These are phyloP conservation scores for Megalurothrips usitatus DNA, from an alignment of 2,888 invertebrate species.

Conservation along the genomic window DNA sequence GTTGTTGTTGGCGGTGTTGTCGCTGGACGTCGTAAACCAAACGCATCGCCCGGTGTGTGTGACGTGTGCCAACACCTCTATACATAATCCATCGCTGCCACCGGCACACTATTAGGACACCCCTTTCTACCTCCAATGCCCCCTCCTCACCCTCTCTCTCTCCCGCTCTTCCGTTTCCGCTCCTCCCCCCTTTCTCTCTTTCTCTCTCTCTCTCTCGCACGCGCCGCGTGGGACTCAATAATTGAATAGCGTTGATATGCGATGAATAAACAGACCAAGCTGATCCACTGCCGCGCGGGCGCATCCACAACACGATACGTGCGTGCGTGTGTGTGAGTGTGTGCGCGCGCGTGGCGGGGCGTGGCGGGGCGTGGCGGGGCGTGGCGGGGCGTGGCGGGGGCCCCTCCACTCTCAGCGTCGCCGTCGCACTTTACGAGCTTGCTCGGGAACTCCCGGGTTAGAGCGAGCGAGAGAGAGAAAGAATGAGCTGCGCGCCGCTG, in stretches of 20 bases:
- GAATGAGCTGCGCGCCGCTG: too few relatives aligned
- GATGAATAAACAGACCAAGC: constrained; percentile 2
- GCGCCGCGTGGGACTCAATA: constrained; percentile 15
- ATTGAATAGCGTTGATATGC: constrained; percentile 24
- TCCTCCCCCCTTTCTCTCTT: background rate
- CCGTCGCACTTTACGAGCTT: constrained; percentile 21
- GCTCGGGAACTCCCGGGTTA: constrained; percentile 2
- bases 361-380: background rate
- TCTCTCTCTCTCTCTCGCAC: background rate
- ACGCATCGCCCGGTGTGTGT: background rate
- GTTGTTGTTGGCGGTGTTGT: too few relatives aligned
- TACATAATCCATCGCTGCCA: too few relatives aligned
- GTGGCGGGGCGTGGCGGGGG: constrained; percentile 35
- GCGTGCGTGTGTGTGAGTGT: too few relatives aligned
- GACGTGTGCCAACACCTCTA: background rate
- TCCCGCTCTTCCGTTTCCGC: background rate
- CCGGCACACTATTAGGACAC: too few relatives aligned
- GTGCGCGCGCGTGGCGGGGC: too few relatives aligned
- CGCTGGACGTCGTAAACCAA: too few relatives aligned
- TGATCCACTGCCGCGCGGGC: background rate
- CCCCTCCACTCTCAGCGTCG: constrained; percentile 10
- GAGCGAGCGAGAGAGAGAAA: background rate
- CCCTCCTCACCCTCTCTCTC: background rate
- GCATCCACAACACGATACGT: background rate
- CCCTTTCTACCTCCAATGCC: too few relatives aligned